Evolutionary conservation across 1,140 invertebrate genomes (phyloP), one percentile per base, ranked within the genome.

Genomic region (Megathymus violae): DNA sequence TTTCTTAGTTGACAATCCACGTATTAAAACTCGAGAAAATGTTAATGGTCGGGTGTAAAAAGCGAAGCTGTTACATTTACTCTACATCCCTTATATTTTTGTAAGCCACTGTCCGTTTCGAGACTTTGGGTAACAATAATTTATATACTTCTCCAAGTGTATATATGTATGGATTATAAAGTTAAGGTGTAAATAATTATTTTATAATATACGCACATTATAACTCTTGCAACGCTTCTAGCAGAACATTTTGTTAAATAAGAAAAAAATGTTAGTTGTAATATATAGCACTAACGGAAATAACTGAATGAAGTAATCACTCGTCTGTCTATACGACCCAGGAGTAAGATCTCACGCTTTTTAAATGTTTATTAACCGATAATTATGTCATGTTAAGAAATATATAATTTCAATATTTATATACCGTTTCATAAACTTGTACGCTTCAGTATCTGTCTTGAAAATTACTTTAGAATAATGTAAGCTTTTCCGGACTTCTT

Each of bases 211-310:
- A 31, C 27, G 9, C 27, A 31, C 9, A 7, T 31, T 31, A 31
- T 31, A 22, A 31, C n/a, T 31, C 27, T 31, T 31, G 27, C 27
- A 31, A 31, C 4, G 27, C 27, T 31, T 31, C 27, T 3, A 31
- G 27, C 9, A 31, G 27, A 31, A 31, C 1, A 31, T 9, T 7
- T 31, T 31, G 27, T 9, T 22, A 22, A 31, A 7, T 31, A 31
- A 31, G 16, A n/a, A 17, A 41, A 14, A 52, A 50, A 4, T 52
- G 48, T 52, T 52, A 52, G 48, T 40, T 52, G 50, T 52, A 52
- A 25, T 50, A 52, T 52, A 52, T 52, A 52, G 50, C 41, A 19
- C 36, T 52, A 52, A 52, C 50, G 38, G 13, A 13, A n/a, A n/a
- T n/a, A n/a, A n/a, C n/a, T n/a, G n/a, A 41, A 19, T 47, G 19